phyloP scores from a whole-genome alignment of 2,113 vertebrate species.

The Capra hircus region DNA sequence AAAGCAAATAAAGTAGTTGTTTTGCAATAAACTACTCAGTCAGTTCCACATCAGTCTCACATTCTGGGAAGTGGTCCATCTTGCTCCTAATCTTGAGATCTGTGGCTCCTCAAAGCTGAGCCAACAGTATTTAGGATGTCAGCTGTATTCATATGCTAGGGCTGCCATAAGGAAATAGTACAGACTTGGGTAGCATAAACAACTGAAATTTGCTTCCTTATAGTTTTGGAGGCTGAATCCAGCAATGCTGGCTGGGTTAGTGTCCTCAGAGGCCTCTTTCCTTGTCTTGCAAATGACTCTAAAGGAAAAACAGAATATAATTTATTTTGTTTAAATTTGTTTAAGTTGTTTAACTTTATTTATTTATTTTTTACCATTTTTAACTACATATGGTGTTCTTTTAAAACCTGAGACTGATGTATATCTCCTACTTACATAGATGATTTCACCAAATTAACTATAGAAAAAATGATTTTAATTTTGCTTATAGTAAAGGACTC shows the following conservation, averaged over 20 bases:
- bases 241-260: not conserved
- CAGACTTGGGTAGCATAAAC: not conserved
- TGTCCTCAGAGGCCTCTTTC: not conserved
- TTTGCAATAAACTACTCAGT: not conserved
- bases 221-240: not conserved
- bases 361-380: not conserved
- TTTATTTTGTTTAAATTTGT: not conserved
- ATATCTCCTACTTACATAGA: not conserved
- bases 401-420: not conserved
- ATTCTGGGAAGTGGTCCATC: not conserved
- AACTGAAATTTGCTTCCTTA: not conserved
- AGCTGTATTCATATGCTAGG: not conserved
- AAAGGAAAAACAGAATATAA: not conserved
- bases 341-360: not conserved
- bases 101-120: not conserved
- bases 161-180: not conserved
- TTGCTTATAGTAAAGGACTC: not conserved
- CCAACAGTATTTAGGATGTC: not conserved
- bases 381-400: not conserved
- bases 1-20: not conserved
- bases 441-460: not conserved
- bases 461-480: not conserved
- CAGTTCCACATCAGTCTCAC: not conserved
- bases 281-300: not conserved
- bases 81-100: not conserved